Conservation (phyloP, 35 echinoderm and acorn worm genomes). For the Amphiura filiformis region DNA sequence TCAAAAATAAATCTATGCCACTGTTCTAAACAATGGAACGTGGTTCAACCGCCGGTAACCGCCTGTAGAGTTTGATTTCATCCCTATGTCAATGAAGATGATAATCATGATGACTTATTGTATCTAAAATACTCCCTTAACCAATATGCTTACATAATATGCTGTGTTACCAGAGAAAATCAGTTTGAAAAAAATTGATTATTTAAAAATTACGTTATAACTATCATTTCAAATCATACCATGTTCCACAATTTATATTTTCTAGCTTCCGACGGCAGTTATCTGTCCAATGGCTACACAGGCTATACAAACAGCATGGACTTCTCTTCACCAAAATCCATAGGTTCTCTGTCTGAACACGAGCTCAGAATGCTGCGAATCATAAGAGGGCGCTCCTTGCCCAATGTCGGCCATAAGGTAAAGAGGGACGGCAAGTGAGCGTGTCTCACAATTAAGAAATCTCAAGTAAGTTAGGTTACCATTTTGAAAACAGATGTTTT, state of each 20-base stretch:
- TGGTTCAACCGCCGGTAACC: too few relatives aligned
- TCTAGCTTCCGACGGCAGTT: slow-evolving; percentile 44
- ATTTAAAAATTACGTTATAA: too few relatives aligned
- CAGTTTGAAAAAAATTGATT: too few relatives aligned
- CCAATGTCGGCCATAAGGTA: slow-evolving; percentile 85
- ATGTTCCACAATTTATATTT: too few relatives aligned
- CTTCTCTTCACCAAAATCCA: slow-evolving; percentile 45
- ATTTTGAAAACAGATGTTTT: neutral
- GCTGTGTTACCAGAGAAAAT: too few relatives aligned
- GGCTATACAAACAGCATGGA: slow-evolving; percentile 81
- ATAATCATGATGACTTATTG: too few relatives aligned
- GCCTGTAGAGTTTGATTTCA: too few relatives aligned
- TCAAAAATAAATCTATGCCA: too few relatives aligned
- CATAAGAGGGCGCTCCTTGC: slow-evolving; percentile 84
- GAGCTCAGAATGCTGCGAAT: slow-evolving; percentile 77
- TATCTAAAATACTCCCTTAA: neutral
- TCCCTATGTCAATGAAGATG: too few relatives aligned
- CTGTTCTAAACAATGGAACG: too few relatives aligned
- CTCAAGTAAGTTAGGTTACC: slow-evolving; percentile 25
- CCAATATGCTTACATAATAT: too few relatives aligned
- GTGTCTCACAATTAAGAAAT: slow-evolving; percentile 18
- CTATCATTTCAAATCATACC: too few relatives aligned
- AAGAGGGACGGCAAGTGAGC: slow-evolving; percentile 15
- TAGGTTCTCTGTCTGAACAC: slow-evolving; percentile 74
- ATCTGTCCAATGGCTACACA: slow-evolving; percentile 45